Base-by-base conservation (phyloP, 1,140 invertebrate species). In the Whitmania pigra region DNA sequence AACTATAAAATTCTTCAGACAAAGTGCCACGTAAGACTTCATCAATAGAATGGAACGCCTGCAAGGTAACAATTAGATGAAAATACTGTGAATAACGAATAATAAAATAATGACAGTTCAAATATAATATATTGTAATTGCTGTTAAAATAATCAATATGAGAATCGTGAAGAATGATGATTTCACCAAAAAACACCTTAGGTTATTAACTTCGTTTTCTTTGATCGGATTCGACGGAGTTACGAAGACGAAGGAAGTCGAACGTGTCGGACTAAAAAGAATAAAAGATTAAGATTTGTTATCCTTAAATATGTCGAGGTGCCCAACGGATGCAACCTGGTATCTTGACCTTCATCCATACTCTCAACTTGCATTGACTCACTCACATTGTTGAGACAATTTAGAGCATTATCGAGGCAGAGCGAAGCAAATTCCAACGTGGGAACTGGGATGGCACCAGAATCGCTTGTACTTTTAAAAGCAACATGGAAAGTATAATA, bases 371-470 rank as follows among this genome's bases (percentile, higher is more conserved):
- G 49, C 18, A 20, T 49, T 13, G n/a, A 53, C 25, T 70, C 53
- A n/a, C 20, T 53, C 29, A 49, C 6, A 9, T 25, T 53, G 49
- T 70, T 53, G 69, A 70, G 69, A 54, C 69, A 70, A n/a, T 20
- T 20, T 5, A 90, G 80, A 20, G 92, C 91, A 84, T 94, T 96
- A 75, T 89, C 87, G 60, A 96, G 78, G 81, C 92, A 95, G 9
- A 94, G 79, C 17, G 88, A 87, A 17, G 89, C 92, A 85, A 95
- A 96, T 81, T 94, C 90, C 66, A 96, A 80, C n/a, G 89, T 91
- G 4, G 91, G 85, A 57, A 90, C 87, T 66, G 92, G 92, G 73
- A 93, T 89, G 2, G 90, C 78, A 43, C 78, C 74, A 18, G 77
- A 76, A 18, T 78, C 77, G 11, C 22, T 53, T 9, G 69, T 9